phyloP scores from a whole-genome alignment of 2,113 vertebrate species.

The Rutilus rutilus region DNA sequence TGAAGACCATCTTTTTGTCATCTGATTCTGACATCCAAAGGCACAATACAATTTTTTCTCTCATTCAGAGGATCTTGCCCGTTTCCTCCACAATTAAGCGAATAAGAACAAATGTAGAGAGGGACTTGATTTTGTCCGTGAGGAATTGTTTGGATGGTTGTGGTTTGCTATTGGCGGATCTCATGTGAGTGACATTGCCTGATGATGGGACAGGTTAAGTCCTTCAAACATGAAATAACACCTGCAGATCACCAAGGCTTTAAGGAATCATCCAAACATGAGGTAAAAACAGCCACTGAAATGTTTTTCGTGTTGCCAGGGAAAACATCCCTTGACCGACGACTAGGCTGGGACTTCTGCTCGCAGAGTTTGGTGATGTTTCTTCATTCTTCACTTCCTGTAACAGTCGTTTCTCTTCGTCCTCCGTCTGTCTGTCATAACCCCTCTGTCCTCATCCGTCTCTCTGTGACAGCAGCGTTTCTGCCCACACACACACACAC shows the following conservation, averaged over 20 bases:
- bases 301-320: neutral
- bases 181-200: no score
- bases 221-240: neutral
- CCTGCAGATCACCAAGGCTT: neutral
- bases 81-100: no score
- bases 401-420: neutral
- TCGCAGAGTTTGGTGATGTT: neutral
- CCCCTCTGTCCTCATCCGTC: constrained; percentile 53
- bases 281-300: neutral
- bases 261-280: neutral
- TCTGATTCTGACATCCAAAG: no score
- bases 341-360: neutral
- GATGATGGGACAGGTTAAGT: no score
- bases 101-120: no score
- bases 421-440: constrained; percentile 18
- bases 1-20: no score
- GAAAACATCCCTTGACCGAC: neutral
- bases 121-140: no score
- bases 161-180: no score
- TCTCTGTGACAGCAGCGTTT: constrained; percentile 20
- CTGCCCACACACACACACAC: neutral
- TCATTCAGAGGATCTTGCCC: no score
- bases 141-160: no score
- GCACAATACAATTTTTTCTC: no score
- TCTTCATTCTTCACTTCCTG: neutral